Evolutionary conservation across 2,888 invertebrate genomes (phyloP).

Genomic region (Drosophila pseudotakahashii): DNA sequence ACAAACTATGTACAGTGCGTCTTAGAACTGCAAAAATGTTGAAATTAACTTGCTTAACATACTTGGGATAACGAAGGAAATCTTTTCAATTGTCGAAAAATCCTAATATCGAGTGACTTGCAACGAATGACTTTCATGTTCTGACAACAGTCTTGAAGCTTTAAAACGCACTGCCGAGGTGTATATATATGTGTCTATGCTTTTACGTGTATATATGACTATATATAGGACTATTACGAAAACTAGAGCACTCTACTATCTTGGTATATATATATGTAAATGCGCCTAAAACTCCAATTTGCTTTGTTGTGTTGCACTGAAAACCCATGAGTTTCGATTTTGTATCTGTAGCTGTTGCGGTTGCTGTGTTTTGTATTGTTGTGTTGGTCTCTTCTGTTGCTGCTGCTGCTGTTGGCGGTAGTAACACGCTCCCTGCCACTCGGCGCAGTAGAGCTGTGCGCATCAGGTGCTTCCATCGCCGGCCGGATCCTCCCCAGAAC

Average conservation of each 20-base stretch:
- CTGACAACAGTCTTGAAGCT: conserved; percentile 11
- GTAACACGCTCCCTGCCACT: conserved; percentile 67
- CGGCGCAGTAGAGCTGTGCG: conserved; percentile 67
- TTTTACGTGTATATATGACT: conserved; percentile 37
- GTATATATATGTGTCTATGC: conserved; percentile 39
- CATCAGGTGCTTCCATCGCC: conserved; percentile 70
- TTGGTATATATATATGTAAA: conserved; percentile 37
- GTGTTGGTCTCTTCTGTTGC: conserved; percentile 57
- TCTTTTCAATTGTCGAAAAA: neutral
- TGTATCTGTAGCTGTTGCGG: conserved; percentile 43
- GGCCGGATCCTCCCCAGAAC: conserved; percentile 51
- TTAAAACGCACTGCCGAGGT: conserved; percentile 27
- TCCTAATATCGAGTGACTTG: conserved; percentile 27
- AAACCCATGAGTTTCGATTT: conserved; percentile 74
- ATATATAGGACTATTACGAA: conserved; percentile 52
- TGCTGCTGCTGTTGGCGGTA: conserved; percentile 59
- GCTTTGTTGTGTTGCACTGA: conserved; percentile 65
- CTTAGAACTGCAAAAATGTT: conserved; percentile 8
- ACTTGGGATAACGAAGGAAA: conserved; percentile 17
- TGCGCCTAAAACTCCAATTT: conserved; percentile 67
- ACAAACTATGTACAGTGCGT: conserved; percentile 49
- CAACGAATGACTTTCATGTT: conserved; percentile 3
- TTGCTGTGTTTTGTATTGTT: conserved; percentile 43
- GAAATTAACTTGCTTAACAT: conserved; percentile 17
- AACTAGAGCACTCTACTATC: conserved; percentile 63